Conservation (phyloP, 2,113 vertebrate genomes). For the Saiga tatarica region DNA sequence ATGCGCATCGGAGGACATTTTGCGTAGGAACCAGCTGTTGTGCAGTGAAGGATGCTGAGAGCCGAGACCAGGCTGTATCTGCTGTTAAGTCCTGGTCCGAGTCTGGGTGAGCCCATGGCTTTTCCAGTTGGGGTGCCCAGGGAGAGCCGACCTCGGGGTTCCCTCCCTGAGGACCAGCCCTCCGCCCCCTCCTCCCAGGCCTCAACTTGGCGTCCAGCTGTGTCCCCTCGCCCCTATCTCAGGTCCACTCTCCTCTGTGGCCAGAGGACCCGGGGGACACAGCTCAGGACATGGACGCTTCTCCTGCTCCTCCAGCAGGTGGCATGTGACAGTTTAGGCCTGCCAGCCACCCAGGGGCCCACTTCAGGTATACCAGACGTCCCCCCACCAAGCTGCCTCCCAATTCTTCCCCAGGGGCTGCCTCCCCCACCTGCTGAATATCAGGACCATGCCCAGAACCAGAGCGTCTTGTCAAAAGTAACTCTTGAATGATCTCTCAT, state of each 20-base stretch:
- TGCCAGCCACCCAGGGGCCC: not conserved
- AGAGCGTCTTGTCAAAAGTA: not conserved
- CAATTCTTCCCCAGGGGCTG: too few species aligned
- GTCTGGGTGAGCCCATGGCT: not conserved
- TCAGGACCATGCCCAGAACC: too few species aligned
- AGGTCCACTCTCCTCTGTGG: not conserved
- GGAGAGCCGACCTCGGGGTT: accelerated
- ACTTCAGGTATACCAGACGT: accelerated
- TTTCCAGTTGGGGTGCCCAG: not conserved
- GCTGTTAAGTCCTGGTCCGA: not conserved
- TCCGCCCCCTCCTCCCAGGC: not conserved
- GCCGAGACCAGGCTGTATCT: not conserved
- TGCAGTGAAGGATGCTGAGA: accelerated
- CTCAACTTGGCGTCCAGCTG: not conserved
- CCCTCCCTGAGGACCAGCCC: not conserved
- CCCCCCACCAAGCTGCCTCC: not conserved
- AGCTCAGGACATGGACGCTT: not conserved
- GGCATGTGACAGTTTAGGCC: not conserved
- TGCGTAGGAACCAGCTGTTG: accelerated
- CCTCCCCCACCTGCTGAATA: not conserved
- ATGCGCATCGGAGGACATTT: accelerated
- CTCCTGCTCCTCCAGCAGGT: too few species aligned
- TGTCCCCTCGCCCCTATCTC: not conserved
- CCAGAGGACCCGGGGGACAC: accelerated
- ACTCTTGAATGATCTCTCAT: not conserved